Conservation (phyloP, 2,797 vertebrate genomes). For the Crypturellus tataupa region DNA sequence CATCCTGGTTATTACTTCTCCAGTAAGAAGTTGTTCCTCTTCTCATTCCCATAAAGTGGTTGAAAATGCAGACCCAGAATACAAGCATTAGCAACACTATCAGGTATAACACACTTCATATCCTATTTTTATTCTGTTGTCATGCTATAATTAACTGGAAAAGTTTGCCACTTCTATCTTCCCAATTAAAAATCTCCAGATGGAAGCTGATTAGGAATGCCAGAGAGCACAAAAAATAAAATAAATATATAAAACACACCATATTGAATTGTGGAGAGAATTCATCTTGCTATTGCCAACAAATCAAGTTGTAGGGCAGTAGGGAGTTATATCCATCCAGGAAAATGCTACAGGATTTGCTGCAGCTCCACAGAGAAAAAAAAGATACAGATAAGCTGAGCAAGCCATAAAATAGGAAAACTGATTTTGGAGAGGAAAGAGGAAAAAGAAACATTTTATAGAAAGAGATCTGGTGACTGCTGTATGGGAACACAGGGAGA, state of each 20-base stretch:
- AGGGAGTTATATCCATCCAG: neutral
- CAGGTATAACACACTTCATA: slow-evolving; percentile 12
- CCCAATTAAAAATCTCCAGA: slow-evolving; percentile 55
- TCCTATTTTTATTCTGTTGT: slow-evolving; percentile 38
- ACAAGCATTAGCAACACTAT: neutral
- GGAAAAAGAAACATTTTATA: neutral
- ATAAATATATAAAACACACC: neutral
- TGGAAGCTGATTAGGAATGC: slow-evolving; percentile 14
- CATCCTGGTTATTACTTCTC: neutral
- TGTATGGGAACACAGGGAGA: neutral
- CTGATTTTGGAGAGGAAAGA: neutral
- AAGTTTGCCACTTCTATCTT: neutral
- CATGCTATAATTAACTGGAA: slow-evolving; percentile 43
- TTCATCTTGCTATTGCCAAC: neutral
- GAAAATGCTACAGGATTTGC: neutral
- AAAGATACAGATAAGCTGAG: neutral
- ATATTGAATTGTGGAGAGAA: neutral
- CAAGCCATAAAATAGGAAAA: neutral
- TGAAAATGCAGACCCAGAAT: neutral
- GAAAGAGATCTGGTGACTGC: neutral
- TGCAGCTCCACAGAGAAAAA: neutral
- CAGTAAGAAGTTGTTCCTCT: neutral
- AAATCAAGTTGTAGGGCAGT: neutral
- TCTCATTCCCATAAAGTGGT: neutral
- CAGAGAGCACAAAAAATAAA: neutral